A percentile compares a stretch with the other conserved stretches of the same genome.
Evolutionary conservation across 2,888 invertebrate genomes (phyloP).

Genomic region (Rhynchonema sp.): DNA sequence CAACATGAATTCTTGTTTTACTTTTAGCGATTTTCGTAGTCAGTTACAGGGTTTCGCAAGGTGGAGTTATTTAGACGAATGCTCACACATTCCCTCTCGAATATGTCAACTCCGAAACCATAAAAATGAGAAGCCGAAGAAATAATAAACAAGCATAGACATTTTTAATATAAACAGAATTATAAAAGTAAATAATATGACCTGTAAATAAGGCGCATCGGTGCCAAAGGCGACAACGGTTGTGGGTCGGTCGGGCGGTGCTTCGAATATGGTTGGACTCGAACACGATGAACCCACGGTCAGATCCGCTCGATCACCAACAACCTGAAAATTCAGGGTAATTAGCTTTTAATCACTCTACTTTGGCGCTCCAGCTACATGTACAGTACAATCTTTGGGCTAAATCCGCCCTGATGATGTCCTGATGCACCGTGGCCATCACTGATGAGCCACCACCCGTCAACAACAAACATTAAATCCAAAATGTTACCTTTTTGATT

Average conservation of each 20-base stretch:
- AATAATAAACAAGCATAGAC: too few relatives aligned
- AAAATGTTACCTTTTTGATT: not conserved
- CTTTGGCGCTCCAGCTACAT: too few relatives aligned
- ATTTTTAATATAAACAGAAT: too few relatives aligned
- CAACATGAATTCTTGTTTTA: too few relatives aligned
- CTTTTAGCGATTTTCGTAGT: too few relatives aligned
- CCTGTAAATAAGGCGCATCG: constrained; percentile 20
- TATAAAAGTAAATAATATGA: too few relatives aligned
- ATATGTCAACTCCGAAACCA: too few relatives aligned
- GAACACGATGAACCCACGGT: not conserved
- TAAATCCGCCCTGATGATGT: not conserved
- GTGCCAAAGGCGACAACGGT: constrained; percentile 17
- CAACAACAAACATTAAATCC: not conserved
- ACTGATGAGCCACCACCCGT: too few relatives aligned
- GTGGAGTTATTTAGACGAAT: too few relatives aligned
- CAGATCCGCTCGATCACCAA: not conserved
- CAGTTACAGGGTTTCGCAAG: constrained; percentile 7
- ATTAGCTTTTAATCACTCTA: not conserved
- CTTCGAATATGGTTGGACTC: not conserved
- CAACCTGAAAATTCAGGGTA: not conserved
- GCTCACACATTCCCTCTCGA: too few relatives aligned
- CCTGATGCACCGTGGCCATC: not conserved
- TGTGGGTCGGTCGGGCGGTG: not conserved
- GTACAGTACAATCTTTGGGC: too few relatives aligned
- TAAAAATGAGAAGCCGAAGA: too few relatives aligned